Base-by-base conservation (phyloP, 2,797 vertebrate species). In the Crocidura indochinensis region DNA sequence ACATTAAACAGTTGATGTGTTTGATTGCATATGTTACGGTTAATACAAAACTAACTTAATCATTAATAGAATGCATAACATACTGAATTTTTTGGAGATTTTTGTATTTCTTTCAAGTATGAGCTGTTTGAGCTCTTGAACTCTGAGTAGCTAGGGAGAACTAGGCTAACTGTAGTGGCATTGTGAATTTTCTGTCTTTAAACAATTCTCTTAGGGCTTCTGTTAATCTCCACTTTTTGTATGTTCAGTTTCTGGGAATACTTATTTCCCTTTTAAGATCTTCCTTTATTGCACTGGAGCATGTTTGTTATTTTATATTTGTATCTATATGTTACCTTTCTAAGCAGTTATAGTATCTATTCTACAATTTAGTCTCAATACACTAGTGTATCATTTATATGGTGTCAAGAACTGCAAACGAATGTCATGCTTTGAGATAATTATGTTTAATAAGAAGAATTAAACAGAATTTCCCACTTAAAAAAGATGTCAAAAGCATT, bases 141-240 rank as follows among this genome's bases (percentile, higher is more conserved):
- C 29, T 78, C 75, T 77, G 71, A 86, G 76, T 11, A 90, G 53
- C 26, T 68, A 51, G 51, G 74, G 75, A 47, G 87, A 91, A 78
- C 0, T 0, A 74, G 27, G 10, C 10, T 68, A 80, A 38, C 73
- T 67, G 10, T 0, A 0, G 10, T 53, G 27, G 84, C 51, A 67
- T 31, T 38, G 17, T 38, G 4, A 14, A 14, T 78, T 72, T 20
- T 71, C 24, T 31, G 0, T 71, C 31, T 78, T 51, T 6, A 27
- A 67, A 27, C 11, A 51, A 44, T 26, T 64, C 38, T 77, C 29
- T 26, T 5, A 38, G 4, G 29, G 27, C 10, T 26, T 12, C 46
- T 47, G 1, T 84, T 56, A 74, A 72, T 75, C 24, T 71, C 19
- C 2, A 67, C 17, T 44, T 91, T 71, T 22, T 53, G 2, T 64